Evolutionary conservation across 2,113 vertebrate species (phyloP).

Genomic region (Gadus chalcogrammus): DNA sequence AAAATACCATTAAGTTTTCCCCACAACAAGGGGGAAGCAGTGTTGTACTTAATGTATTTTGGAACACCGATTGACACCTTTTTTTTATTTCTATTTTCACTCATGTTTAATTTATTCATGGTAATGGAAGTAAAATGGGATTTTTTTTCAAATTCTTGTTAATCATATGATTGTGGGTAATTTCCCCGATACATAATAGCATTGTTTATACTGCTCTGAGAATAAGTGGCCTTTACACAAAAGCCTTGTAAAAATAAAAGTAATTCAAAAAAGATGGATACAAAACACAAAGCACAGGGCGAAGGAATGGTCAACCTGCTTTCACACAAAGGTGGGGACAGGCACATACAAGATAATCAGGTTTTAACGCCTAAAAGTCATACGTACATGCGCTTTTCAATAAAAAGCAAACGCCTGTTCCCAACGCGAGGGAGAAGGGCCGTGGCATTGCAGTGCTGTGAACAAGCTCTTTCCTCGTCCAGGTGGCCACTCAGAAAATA

Average conservation of each 20-base stretch:
- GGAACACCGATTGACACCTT: slow-evolving; percentile 46
- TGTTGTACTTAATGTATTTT: slow-evolving; percentile 30
- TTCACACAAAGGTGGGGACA: too few relatives aligned
- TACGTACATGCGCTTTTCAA: slow-evolving; percentile 31
- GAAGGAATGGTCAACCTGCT: too few relatives aligned
- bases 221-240: not conserved
- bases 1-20: slow-evolving; percentile 56
- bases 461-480: slow-evolving; percentile 71
- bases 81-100: slow-evolving; percentile 24
- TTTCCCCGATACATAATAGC: slow-evolving; percentile 5
- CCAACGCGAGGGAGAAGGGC: slow-evolving; percentile 44
- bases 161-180: not conserved
- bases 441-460: slow-evolving; percentile 48
- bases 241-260: not conserved
- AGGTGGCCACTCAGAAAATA: slow-evolving; percentile 66
- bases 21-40: slow-evolving; percentile 17
- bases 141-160: slow-evolving; percentile 12
- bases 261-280: too few relatives aligned
- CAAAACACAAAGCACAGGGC: too few relatives aligned
- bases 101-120: too few relatives aligned
- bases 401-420: slow-evolving; percentile 53
- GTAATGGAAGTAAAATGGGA: not conserved
- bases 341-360: not conserved
- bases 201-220: not conserved
- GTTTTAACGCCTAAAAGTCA: not conserved